phyloP scores from a whole-genome alignment of 2,113 vertebrate species.

The Podarcis raffonei region DNA sequence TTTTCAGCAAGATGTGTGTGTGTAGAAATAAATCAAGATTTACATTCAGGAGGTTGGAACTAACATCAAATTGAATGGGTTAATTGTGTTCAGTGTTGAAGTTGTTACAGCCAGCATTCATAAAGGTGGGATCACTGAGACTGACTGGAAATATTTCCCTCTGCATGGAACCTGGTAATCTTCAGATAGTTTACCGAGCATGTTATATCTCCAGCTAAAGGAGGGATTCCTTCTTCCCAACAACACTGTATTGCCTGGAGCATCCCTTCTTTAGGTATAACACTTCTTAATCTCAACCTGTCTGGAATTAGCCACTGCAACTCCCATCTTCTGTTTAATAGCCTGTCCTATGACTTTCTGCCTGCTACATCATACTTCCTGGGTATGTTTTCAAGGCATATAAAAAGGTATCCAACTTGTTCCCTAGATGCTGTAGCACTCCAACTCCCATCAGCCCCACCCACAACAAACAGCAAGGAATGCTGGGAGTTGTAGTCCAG shows the following conservation, averaged over 20 bases:
- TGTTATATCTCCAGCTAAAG: not conserved
- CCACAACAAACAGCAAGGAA: no score
- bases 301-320: no score
- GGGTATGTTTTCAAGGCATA: no score
- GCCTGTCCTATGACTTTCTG: not conserved
- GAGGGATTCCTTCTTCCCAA: not conserved
- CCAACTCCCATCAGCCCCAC: no score
- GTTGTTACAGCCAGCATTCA: not conserved
- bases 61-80: not conserved
- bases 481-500: no score
- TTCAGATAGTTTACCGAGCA: not conserved
- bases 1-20: not conserved
- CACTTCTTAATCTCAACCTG: not conserved
- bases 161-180: not conserved
- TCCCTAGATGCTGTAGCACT: no score
- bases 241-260: not conserved
- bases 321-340: not conserved
- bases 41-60: not conserved
- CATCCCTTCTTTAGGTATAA: not conserved
- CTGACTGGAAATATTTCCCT: not conserved
- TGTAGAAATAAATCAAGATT: not conserved
- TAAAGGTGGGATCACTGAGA: not conserved
- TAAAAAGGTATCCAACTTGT: no score
- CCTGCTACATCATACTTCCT: not conserved
- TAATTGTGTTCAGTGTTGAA: not conserved